Base-by-base conservation (phyloP, 2,888 invertebrate species). In the Aleiodes alternator region DNA sequence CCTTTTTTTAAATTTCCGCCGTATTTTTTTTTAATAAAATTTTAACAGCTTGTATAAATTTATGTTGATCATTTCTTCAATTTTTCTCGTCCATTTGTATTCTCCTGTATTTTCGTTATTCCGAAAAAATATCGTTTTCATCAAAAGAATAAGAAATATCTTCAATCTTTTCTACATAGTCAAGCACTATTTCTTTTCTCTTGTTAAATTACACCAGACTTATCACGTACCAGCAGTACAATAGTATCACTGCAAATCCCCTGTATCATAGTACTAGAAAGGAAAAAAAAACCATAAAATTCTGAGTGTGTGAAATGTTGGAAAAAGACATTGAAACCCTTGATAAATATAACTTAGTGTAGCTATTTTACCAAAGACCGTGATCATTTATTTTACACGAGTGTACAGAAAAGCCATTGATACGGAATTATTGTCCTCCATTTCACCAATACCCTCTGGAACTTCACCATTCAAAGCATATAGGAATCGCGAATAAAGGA, bases 291-390 rank as follows among this genome's bases (percentile, higher is more conserved):
- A 73, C 72, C 59, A 43, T 43, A 43, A 43, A 43, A 43, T 43
- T 59, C 56, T 57, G 64, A 50, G 14, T 72, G 72, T 48, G 76
- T 64, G 73, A 79, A 72, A 78, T 76, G 80, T 78, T 78, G 43
- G 5, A 9, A 70, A 72, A 71, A 71, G 77, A 66, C 56, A 72
- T 69, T 66, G 76, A 80, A 80, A 73, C 70, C 76, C 61, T 68
- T 43, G 76, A 50, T 73, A 78, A 78, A 75, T 77, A 50, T 73
- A 77, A 78, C 76, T 77, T 78, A 77, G 76, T 73, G 68, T 70
- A 76, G 73, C 75, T 68, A 53, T 59, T 61, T 78, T 77, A 2
- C 59, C 72, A 38, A 74, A 72, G 38, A 43, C 43, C 43, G 34
- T 29, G 75, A 71, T 31, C 59, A 73, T 73, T 71, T 78, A 74